Percentiles rank a stretch among this genome's conserved stretches.
Evolutionary conservation across 2,113 vertebrate species (phyloP).

Genomic region (Otus sunia): DNA sequence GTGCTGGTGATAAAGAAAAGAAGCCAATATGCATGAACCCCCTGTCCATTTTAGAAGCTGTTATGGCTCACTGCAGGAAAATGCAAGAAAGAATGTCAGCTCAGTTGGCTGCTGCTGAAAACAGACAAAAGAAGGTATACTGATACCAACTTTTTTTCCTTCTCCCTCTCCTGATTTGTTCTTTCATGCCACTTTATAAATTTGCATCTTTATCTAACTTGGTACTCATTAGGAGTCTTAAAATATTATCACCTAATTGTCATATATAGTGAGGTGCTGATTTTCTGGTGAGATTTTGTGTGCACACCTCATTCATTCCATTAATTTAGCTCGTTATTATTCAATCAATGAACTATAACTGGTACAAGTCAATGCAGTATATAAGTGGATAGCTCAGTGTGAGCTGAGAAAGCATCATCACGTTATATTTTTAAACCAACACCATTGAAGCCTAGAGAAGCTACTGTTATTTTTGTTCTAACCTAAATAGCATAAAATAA

Average conservation of each 20-base stretch:
- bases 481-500: background rate
- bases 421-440: background rate
- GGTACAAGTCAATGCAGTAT: background rate
- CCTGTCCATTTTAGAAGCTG: constrained; percentile 93
- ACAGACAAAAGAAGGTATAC: constrained; percentile 92
- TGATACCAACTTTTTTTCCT: background rate
- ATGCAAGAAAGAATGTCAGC: constrained; percentile 96
- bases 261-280: background rate
- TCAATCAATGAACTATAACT: background rate
- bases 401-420: background rate
- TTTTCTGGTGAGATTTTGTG: background rate
- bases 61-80: constrained; percentile 97
- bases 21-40: constrained; percentile 90
- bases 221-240: background rate
- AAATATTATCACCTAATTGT: background rate
- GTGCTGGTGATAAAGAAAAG: constrained; percentile 83
- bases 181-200: background rate
- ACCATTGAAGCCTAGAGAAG: background rate
- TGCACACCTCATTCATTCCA: background rate
- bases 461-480: background rate
- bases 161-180: background rate
- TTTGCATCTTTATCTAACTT: background rate
- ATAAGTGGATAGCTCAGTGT: background rate
- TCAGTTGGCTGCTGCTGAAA: constrained; percentile 92
- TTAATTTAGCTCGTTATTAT: background rate